Evolutionary conservation across 2,797 vertebrate genomes (phyloP), one percentile per base, ranked within the genome.

Genomic region (Anguilla pacifica): DNA sequence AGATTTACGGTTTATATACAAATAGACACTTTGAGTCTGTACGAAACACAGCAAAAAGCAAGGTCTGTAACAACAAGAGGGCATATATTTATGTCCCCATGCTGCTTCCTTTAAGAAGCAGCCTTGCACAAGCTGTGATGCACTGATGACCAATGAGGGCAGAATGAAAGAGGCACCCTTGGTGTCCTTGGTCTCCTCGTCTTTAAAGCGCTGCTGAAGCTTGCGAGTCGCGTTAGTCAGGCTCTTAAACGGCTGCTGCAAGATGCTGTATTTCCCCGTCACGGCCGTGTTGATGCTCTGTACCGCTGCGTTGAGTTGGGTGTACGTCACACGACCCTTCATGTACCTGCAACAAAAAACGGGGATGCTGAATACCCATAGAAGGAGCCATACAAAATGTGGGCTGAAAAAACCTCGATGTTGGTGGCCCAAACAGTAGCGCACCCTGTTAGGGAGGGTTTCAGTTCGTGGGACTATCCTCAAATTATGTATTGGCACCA

Each of bases 171-270:
- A 1, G 1, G 46, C 93, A 99, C 98, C 98, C 97, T 96, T 98
- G 0, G 97, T 98, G 0, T 97, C 96, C 89, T 97, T 96, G 0
- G 94, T 98, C 94, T 99, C 98, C 89, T 98, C 95, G 4, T 97
- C 94, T 79, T 96, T 94, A 89, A 97, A 99, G 83, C 96, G 95
- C 91, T 96, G 94, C 43, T 96, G 96, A 31, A 97, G 96, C 49
- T 93, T 97, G 84, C 95, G 96, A 28, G 86, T 9, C 0, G 90
- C 2, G 15, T 91, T 94, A 90, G 35, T 97, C 92, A 98, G 91
- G 0, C 89, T 91, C 88, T 95, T 97, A 55, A 89, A 3, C 0
- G 97, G 90, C 70, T 97, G 97, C 46, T 93, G 90, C 22, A 98
- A 1, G 89, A 99, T 97, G 91, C 95, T 97, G 87, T 99, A 99